phyloP scores from a whole-genome alignment of 2,888 invertebrate species.

The Loripinus fragilis region DNA sequence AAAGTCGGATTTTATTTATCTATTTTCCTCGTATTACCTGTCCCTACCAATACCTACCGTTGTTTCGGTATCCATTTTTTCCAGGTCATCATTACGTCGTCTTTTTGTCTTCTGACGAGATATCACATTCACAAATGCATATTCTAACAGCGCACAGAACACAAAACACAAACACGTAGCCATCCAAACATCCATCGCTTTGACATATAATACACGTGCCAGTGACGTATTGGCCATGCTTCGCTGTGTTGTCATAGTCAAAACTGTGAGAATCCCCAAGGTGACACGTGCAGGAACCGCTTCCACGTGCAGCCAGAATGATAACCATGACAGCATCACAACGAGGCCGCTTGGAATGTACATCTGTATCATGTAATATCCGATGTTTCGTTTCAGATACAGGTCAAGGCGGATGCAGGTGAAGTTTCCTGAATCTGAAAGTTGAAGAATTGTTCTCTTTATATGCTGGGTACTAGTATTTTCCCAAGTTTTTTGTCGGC shows the following conservation, averaged over 20 bases:
- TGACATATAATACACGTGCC: slow-evolving; percentile 73
- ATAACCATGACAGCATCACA: slow-evolving; percentile 76
- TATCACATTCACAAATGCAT: slow-evolving; percentile 72
- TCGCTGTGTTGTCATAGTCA: slow-evolving; percentile 72
- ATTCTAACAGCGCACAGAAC: slow-evolving; percentile 71
- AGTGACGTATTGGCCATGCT: slow-evolving; percentile 63
- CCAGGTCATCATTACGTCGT: not conserved
- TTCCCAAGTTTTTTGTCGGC: too few relatives aligned
- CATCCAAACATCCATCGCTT: slow-evolving; percentile 78
- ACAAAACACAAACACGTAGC: slow-evolving; percentile 73
- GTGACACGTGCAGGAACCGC: slow-evolving; percentile 74
- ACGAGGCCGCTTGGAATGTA: slow-evolving; percentile 76
- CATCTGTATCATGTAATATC: slow-evolving; percentile 77
- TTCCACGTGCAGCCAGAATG: slow-evolving; percentile 74
- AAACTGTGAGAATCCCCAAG: slow-evolving; percentile 69
- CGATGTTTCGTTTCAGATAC: slow-evolving; percentile 69
- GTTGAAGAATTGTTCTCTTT: too few relatives aligned
- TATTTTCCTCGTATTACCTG: too few relatives aligned
- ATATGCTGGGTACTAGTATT: too few relatives aligned
- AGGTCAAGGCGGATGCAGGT: slow-evolving; percentile 71
- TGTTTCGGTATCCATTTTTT: not conserved
- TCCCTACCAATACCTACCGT: slow-evolving; percentile 1
- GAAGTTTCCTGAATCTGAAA: slow-evolving; percentile 62
- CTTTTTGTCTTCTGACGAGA: slow-evolving; percentile 49
- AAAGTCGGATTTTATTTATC: too few relatives aligned